A percentile compares a stretch with the other conserved stretches of the same genome.
Evolutionary conservation across 1,140 invertebrate genomes (phyloP).

Genomic region (Aporrectodea caliginosa): DNA sequence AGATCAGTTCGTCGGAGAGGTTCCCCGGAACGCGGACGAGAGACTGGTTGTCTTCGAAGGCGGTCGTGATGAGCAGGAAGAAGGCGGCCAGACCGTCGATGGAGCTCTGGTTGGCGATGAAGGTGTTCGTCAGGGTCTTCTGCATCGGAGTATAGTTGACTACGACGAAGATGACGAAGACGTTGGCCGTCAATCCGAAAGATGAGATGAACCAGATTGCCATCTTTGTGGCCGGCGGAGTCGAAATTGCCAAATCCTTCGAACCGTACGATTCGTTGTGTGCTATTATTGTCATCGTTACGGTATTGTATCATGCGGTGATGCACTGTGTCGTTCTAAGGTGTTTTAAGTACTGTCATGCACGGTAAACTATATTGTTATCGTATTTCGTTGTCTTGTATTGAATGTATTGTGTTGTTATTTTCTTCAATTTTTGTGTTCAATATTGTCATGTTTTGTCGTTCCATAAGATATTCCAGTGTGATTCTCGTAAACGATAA

Average conservation of each 20-base stretch:
- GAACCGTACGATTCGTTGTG: too few species aligned
- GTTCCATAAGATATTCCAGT: too few species aligned
- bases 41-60: neutral
- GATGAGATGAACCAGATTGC: neutral
- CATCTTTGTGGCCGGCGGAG: neutral
- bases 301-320: too few species aligned
- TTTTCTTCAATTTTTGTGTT: too few species aligned
- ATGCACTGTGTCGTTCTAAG: too few species aligned
- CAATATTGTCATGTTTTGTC: too few species aligned
- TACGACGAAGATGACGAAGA: neutral
- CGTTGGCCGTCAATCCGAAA: neutral
- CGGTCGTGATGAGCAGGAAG: slow-evolving; percentile 14
- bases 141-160: neutral
- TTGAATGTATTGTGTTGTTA: too few species aligned
- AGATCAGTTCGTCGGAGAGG: slow-evolving; percentile 19
- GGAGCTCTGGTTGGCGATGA: slow-evolving; percentile 18
- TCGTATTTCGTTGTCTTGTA: too few species aligned
- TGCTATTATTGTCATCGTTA: too few species aligned
- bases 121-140: neutral
- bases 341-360: too few species aligned
- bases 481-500: too few species aligned
- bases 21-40: neutral
- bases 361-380: too few species aligned
- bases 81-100: slow-evolving; percentile 24
- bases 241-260: neutral